A percentile compares a stretch with the other conserved stretches of the same genome.
These are phyloP conservation scores for Parotocinclus haroldoi DNA, from an alignment of 2,797 vertebrate species.

Conservation along the genomic window DNA sequence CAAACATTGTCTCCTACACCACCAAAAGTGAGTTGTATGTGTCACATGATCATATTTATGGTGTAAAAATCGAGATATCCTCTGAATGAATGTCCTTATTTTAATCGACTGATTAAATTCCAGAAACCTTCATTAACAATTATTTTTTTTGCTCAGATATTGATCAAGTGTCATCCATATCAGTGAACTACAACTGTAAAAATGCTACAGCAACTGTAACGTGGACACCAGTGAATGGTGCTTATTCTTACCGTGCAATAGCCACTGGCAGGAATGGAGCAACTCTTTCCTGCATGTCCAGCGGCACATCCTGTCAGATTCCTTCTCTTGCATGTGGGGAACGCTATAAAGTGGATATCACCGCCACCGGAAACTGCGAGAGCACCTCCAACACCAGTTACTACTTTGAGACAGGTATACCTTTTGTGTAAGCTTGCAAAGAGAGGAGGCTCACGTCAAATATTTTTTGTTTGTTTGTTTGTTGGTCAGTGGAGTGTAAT, in stretches of 20 bases:
- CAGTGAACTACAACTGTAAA: conserved; percentile 62
- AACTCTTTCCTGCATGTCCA: conserved; percentile 54
- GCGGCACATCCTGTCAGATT: conserved; percentile 59
- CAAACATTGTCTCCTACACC: conserved; percentile 46
- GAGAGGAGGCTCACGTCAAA: too few relatives aligned
- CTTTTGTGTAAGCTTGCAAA: too few relatives aligned
- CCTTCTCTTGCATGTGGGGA: conserved; percentile 61
- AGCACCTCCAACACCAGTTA: too few relatives aligned
- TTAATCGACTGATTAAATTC: too few relatives aligned
- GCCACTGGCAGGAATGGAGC: conserved; percentile 47
- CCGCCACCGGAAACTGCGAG: too few relatives aligned
- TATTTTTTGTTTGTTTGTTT: too few relatives aligned
- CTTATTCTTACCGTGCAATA: conserved; percentile 60
- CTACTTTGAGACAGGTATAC: too few relatives aligned
- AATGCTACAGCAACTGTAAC: conserved; percentile 54
- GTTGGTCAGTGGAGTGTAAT: conserved; percentile 57
- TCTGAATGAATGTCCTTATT: too few relatives aligned
- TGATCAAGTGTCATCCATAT: conserved; percentile 55
- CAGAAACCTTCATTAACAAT: too few relatives aligned
- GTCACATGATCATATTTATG: not conserved
- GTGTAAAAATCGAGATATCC: not conserved
- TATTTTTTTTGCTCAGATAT: conserved; percentile 54
- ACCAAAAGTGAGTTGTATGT: conserved; percentile 68
- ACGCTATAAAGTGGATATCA: conserved; percentile 25
- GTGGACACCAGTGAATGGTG: conserved; percentile 65